Conservation (phyloP, 2,113 vertebrate genomes). For the Alouatta palliata region DNA sequence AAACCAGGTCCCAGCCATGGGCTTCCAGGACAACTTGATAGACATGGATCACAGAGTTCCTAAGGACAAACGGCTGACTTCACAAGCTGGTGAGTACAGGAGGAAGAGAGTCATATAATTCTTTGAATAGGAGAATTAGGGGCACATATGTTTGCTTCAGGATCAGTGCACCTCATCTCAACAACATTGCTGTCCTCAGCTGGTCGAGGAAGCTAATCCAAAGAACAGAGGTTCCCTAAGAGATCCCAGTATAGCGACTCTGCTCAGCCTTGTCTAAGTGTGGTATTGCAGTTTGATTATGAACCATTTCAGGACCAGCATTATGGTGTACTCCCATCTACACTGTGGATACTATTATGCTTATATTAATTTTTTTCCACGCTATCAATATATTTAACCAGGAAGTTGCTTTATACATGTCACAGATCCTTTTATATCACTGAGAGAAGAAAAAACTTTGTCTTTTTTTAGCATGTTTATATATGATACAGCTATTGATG, state of each 20-base stretch:
- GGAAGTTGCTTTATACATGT: background rate
- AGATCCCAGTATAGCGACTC: background rate
- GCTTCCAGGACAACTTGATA: background rate
- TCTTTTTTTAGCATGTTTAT: slow-evolving; percentile 22
- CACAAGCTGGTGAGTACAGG: background rate
- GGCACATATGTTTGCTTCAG: background rate
- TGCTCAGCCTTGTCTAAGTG: background rate
- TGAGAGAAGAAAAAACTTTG: background rate
- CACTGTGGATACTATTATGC: background rate
- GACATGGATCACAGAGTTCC: background rate
- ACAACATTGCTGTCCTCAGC: background rate
- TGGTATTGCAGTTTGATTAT: background rate
- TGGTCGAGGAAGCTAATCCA: background rate
- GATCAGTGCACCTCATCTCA: background rate
- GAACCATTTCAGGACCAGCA: background rate
- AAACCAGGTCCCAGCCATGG: background rate
- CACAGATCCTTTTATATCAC: background rate
- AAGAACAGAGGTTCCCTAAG: background rate
- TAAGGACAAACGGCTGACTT: background rate
- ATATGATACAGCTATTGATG: background rate
- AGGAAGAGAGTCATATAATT: background rate
- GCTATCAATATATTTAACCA: background rate
- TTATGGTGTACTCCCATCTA: background rate
- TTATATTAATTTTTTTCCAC: background rate
- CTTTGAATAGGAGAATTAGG: background rate